phyloP scores from a whole-genome alignment of 2,797 vertebrate species.

The Platalea minor region DNA sequence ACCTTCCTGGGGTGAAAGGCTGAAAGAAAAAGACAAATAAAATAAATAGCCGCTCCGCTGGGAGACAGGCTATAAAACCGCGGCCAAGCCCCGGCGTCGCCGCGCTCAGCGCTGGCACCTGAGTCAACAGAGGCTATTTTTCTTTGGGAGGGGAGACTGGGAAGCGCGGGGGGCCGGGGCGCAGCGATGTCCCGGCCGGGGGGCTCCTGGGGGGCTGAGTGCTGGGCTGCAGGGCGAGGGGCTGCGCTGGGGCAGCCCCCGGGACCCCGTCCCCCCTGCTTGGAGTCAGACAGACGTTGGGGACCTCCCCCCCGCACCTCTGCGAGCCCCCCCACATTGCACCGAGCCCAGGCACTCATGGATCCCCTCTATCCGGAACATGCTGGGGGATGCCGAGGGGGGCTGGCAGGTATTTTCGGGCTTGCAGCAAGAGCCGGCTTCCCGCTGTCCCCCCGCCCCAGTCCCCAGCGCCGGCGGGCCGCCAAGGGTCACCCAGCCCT shows the following conservation, averaged over 20 bases:
- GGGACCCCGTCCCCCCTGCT: too few relatives aligned
- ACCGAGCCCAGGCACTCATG: too few relatives aligned
- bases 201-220: not conserved
- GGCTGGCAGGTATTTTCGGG: not conserved
- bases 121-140: not conserved
- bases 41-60: not conserved
- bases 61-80: not conserved
- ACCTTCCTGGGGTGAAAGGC: not conserved
- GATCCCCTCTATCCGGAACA: too few relatives aligned
- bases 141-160: not conserved
- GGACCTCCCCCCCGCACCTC: not conserved
- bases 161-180: not conserved
- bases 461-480: not conserved
- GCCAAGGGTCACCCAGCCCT: not conserved
- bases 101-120: not conserved
- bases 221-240: not conserved
- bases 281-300: not conserved
- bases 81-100: not conserved
- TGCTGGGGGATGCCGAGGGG: not conserved
- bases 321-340: not conserved
- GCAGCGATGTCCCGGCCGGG: not conserved
- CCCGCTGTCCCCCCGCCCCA: not conserved
- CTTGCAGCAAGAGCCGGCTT: not conserved
- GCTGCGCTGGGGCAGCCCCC: not conserved
- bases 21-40: not conserved